Evolutionary conservation across 2,888 invertebrate genomes (phyloP), one percentile per base, ranked within the genome.

Genomic region (Apotomis turbidana): DNA sequence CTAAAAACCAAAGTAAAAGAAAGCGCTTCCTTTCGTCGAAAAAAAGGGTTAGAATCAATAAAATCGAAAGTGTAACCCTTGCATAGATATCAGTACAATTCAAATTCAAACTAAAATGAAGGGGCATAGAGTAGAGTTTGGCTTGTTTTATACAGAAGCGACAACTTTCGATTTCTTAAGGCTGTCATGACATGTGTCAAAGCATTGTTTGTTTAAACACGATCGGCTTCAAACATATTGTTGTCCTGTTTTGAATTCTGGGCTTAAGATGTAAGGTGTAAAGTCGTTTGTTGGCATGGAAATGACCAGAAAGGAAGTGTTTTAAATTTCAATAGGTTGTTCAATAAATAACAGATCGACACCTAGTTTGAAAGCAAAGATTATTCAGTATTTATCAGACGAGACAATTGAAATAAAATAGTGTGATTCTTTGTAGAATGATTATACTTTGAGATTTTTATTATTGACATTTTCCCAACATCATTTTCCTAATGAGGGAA

Each of bases 311-410:
- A 85, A 86, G 86, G 81, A 85, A 83, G 78, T 79, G 81, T 82
- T 86, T 88, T 86, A 85, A 85, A 86, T 87, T 88, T 88, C 89
- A 88, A 88, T 89, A 89, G 85, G 71, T 74, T 76, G 78, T 79
- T 82, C 86, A 79, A 90, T 87, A 88, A 87, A 86, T 87, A 89
- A 87, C 81, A 83, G 80, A 85, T 89, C 88, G 86, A 87, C 90
- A 89, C 89, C 85, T 89, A 83, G 85, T 87, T 76, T 76, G 73
- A 12, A 2, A 76, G 70, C 86, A 88, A 64, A 88, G 88, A 89
- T 51, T 85, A 88, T 38, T 15, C 6, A 13, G 4, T 12, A 36
- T 41, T 52, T n/a, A 5, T 3, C 15, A 70, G 64, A 59, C 5
- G 13, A 3, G 52, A 52, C 10, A 3, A 0, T 10, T 49, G 3